Conservation (phyloP, 1,140 invertebrate genomes). For the Micrasema minimum region DNA sequence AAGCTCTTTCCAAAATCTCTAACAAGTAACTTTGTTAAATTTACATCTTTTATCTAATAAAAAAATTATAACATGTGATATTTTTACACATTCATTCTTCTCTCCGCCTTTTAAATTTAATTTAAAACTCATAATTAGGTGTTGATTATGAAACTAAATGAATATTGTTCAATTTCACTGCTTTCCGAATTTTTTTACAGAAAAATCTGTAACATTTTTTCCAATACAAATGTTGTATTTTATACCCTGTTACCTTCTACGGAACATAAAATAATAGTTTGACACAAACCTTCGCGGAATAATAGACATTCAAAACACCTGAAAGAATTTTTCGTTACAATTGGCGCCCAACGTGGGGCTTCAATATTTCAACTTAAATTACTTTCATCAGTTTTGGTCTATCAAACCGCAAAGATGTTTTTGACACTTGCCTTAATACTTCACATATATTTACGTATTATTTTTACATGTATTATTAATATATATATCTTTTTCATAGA, state of each 20-base stretch:
- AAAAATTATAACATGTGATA: background rate
- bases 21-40: background rate
- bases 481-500: constrained; percentile 3
- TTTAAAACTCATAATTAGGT: background rate
- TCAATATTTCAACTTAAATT: background rate
- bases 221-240: constrained; percentile 26
- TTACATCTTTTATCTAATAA: background rate
- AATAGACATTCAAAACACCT: background rate
- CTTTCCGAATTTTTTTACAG: background rate
- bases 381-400: background rate
- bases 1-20: background rate
- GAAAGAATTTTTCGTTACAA: background rate
- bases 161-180: background rate
- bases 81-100: background rate
- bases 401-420: background rate
- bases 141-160: background rate
- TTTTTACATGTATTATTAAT: constrained; percentile 19
- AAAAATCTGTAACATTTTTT: constrained; percentile 22
- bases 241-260: constrained; percentile 32
- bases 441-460: constrained; percentile 28
- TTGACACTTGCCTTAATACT: background rate
- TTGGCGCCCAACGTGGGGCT: constrained; percentile 25
- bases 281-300: constrained; percentile 3
- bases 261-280: background rate
- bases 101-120: background rate